Evolutionary conservation across 1,140 invertebrate species (phyloP).

Genomic region (Drusus annulatus): DNA sequence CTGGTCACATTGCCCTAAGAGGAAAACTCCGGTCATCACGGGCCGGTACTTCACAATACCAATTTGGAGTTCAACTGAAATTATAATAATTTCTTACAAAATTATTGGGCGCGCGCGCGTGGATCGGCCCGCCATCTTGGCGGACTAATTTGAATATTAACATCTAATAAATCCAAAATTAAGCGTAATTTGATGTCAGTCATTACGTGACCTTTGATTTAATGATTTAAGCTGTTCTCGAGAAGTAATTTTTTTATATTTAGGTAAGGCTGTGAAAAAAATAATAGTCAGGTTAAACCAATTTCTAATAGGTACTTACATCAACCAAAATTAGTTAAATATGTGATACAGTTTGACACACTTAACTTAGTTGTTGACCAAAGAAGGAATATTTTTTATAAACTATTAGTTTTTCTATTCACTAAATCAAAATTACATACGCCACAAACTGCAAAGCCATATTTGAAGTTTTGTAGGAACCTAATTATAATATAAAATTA

Average conservation of each 20-base stretch:
- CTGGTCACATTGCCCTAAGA: conserved; percentile 4
- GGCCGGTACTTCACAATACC: conserved; percentile 46
- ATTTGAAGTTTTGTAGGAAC: too few species aligned
- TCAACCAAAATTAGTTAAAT: too few species aligned
- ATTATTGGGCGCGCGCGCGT: conserved; percentile 53
- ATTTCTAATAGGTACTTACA: too few species aligned
- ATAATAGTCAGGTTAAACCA: too few species aligned
- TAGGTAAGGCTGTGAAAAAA: too few species aligned
- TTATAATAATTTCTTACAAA: conserved; percentile 56
- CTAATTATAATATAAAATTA: too few species aligned
- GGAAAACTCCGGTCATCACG: conserved; percentile 29
- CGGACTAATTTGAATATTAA: conserved; percentile 30
- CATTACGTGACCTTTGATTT: conserved; percentile 31
- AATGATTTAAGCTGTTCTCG: conserved; percentile 1
- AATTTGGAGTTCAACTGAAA: conserved; percentile 53
- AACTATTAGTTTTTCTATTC: too few species aligned
- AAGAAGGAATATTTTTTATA: too few species aligned
- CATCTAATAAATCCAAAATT: conserved; percentile 33
- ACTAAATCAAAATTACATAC: too few species aligned
- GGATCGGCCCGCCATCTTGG: conserved; percentile 11
- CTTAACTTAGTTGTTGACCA: too few species aligned
- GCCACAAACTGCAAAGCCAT: too few species aligned
- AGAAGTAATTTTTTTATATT: background rate
- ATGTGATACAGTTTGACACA: too few species aligned
- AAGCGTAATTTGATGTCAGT: conserved; percentile 26